Evolutionary conservation across 2,888 invertebrate species (phyloP).

Genomic region (Eupithecia tripunctaria): DNA sequence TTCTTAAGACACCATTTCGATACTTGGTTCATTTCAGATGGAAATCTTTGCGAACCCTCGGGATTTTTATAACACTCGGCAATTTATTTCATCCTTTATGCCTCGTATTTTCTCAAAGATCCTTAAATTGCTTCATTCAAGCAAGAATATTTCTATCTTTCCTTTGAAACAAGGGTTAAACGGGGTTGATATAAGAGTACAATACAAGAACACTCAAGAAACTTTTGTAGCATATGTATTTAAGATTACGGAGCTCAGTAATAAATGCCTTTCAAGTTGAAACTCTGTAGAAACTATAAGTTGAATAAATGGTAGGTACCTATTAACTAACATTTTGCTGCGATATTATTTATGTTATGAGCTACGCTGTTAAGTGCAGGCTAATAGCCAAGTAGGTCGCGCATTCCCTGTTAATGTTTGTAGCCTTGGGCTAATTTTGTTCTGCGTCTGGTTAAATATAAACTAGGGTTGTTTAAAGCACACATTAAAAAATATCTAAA

Average conservation of each 20-base stretch:
- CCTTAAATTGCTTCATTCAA: not conserved
- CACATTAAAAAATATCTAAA: not conserved
- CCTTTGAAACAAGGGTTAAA: conserved; percentile 18
- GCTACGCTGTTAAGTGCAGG: not conserved
- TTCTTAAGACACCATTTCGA: not conserved
- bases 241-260: not conserved
- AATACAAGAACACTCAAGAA: not conserved
- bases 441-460: not conserved
- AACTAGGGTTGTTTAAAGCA: not conserved
- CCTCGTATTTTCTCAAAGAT: not conserved
- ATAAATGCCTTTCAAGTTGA: not conserved
- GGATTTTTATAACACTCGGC: conserved; percentile 2
- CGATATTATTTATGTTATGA: not conserved
- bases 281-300: not conserved
- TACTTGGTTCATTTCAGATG: not conserved
- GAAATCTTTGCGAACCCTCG: conserved; percentile 6
- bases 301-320: not conserved
- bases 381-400: not conserved
- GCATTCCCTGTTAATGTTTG: not conserved
- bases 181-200: not conserved
- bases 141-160: conserved; percentile 10
- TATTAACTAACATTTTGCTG: not conserved
- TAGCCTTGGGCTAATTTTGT: not conserved
- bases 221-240: not conserved
- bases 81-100: conserved; percentile 3